Conservation (phyloP, 2,797 vertebrate genomes). For the Mastacembelus armatus region DNA sequence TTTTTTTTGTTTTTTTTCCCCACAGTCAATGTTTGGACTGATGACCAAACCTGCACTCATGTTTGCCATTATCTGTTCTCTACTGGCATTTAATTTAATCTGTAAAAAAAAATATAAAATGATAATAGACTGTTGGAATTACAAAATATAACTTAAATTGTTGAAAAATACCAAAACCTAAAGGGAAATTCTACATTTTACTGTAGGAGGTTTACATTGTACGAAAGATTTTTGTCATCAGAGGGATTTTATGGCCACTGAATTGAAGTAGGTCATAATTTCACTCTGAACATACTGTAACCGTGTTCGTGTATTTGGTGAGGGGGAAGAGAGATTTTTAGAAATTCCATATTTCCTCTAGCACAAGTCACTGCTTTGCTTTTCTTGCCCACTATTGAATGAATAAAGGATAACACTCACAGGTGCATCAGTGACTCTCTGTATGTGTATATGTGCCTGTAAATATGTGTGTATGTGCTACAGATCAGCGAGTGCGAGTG, state of each 20-base stretch:
- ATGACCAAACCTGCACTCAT: no score
- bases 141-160: background rate
- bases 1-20: no score
- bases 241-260: background rate
- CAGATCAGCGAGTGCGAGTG: background rate
- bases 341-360: background rate
- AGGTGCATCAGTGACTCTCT: background rate
- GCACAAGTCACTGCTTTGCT: background rate
- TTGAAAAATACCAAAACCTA: no score
- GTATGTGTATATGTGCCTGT: background rate
- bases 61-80: no score
- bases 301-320: background rate
- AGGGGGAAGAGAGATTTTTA: background rate
- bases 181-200: no score
- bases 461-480: background rate
- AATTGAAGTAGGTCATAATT: background rate
- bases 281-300: background rate
- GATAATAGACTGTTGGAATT: background rate
- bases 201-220: no score
- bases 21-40: no score
- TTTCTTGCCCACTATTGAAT: background rate
- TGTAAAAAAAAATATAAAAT: no score
- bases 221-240: background rate
- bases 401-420: constrained; percentile 1
- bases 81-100: no score